Conservation (phyloP, 2,113 vertebrate species). For the Scartelaos histophorus region DNA sequence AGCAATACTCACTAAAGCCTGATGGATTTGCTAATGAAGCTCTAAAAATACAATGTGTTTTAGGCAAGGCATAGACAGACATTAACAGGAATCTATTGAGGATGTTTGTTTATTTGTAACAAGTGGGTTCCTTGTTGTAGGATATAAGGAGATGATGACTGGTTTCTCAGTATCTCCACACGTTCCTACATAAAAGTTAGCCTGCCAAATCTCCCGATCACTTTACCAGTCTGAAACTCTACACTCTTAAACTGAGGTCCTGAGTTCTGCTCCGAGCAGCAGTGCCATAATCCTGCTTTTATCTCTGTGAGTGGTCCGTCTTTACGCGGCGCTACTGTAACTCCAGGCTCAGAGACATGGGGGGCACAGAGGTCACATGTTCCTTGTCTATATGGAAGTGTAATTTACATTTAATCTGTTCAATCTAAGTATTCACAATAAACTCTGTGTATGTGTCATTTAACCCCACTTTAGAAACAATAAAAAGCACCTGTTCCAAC, state of each 20-base stretch:
- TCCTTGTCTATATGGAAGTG: not conserved
- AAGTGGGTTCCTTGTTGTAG: slow-evolving; percentile 40
- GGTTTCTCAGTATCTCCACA: slow-evolving; percentile 60
- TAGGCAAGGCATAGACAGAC: not conserved
- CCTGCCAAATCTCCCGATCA: slow-evolving; percentile 46
- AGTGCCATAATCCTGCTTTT: slow-evolving; percentile 64
- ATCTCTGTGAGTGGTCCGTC: slow-evolving; percentile 48
- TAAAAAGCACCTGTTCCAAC: slow-evolving; percentile 65
- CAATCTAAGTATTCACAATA: not conserved
- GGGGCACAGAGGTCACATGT: not conserved
- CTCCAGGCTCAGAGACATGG: slow-evolving; percentile 13
- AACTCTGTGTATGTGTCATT: slow-evolving; percentile 1
- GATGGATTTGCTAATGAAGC: not conserved
- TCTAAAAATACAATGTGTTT: not conserved
- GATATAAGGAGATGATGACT: slow-evolving; percentile 42
- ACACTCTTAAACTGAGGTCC: slow-evolving; percentile 45
- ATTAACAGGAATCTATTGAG: slow-evolving; percentile 23
- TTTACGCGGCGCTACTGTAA: slow-evolving; percentile 43
- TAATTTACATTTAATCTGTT: not conserved
- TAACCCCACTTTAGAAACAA: slow-evolving; percentile 20
- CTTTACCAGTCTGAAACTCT: slow-evolving; percentile 63
- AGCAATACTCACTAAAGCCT: not conserved
- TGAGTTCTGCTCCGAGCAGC: slow-evolving; percentile 44
- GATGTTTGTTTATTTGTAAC: slow-evolving; percentile 62
- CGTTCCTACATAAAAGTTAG: slow-evolving; percentile 28